A percentile compares a stretch with the other conserved stretches of the same genome.
Evolutionary conservation across 1,140 invertebrate genomes (phyloP).

Genomic region (Heterodera schachtii): DNA sequence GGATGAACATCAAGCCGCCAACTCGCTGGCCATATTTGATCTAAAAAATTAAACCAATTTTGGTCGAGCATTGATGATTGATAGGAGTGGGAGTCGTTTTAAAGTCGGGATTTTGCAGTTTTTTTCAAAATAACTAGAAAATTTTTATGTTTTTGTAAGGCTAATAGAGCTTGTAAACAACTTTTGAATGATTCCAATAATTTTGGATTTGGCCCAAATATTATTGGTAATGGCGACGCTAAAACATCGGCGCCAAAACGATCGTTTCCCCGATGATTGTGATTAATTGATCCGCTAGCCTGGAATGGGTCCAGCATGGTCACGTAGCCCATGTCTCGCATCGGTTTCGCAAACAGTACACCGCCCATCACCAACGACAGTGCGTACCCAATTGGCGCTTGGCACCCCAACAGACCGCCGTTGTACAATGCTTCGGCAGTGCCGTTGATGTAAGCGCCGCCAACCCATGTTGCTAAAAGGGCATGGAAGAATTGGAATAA

Average conservation of each 20-base stretch:
- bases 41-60: slow-evolving; percentile 62
- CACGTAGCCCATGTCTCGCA: slow-evolving; percentile 93
- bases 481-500: not conserved
- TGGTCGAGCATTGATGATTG: too few species aligned
- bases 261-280: not conserved
- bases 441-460: slow-evolving; percentile 97
- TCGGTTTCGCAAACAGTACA: slow-evolving; percentile 94
- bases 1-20: slow-evolving; percentile 92
- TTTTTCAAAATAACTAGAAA: too few species aligned
- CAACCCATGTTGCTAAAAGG: slow-evolving; percentile 75
- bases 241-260: too few species aligned
- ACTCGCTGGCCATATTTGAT: slow-evolving; percentile 91
- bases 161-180: too few species aligned
- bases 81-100: too few species aligned
- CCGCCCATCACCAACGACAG: slow-evolving; percentile 86
- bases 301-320: slow-evolving; percentile 98
- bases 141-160: too few species aligned
- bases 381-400: slow-evolving; percentile 95
- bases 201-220: too few species aligned
- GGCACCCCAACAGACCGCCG: slow-evolving; percentile 83
- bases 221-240: too few species aligned
- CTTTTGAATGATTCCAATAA: too few species aligned
- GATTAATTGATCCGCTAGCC: slow-evolving; percentile 26
- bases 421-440: slow-evolving; percentile 94
- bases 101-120: too few species aligned